These are phyloP conservation scores for Melanotaenia maccullochi DNA, from an alignment of 2,797 vertebrate species.

Conservation along the genomic window DNA sequence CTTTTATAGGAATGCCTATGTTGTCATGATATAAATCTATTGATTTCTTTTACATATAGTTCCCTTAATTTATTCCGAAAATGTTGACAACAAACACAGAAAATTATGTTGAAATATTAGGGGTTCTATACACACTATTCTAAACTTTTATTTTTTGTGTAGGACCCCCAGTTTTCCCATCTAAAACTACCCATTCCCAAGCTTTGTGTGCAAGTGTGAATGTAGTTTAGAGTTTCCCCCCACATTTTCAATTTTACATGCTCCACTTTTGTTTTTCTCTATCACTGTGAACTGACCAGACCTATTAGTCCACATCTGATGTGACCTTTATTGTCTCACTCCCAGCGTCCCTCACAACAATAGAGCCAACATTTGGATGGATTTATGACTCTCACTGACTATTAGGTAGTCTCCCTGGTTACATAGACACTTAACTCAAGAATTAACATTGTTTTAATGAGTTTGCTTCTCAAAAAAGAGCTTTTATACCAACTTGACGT, in stretches of 20 bases:
- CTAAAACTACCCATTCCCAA: slow-evolving; percentile 14
- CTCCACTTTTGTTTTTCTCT: slow-evolving; percentile 12
- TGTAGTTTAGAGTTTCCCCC: not conserved
- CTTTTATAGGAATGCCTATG: slow-evolving; percentile 7
- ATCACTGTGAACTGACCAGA: slow-evolving; percentile 17
- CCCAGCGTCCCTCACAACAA: slow-evolving; percentile 57
- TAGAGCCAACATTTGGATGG: slow-evolving; percentile 60
- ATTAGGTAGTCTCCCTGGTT: slow-evolving; percentile 66
- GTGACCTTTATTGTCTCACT: slow-evolving; percentile 65
- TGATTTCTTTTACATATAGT: slow-evolving; percentile 9
- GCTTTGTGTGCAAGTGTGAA: not conserved
- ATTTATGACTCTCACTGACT: slow-evolving; percentile 70
- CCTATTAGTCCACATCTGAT: slow-evolving; percentile 54
- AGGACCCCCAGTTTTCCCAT: not conserved
- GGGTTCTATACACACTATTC: not conserved
- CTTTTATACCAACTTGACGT: slow-evolving; percentile 71
- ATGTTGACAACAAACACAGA: not conserved
- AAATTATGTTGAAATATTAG: not conserved
- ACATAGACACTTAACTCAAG: slow-evolving; percentile 59
- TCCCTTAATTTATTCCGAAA: not conserved
- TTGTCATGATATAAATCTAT: slow-evolving; percentile 9
- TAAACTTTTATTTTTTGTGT: not conserved
- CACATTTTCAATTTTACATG: slow-evolving; percentile 43
- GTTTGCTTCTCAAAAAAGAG: slow-evolving; percentile 53
- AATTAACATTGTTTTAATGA: slow-evolving; percentile 73